Evolutionary conservation across 2,797 vertebrate species (phyloP).

Genomic region (Phataginus tetradactyla): DNA sequence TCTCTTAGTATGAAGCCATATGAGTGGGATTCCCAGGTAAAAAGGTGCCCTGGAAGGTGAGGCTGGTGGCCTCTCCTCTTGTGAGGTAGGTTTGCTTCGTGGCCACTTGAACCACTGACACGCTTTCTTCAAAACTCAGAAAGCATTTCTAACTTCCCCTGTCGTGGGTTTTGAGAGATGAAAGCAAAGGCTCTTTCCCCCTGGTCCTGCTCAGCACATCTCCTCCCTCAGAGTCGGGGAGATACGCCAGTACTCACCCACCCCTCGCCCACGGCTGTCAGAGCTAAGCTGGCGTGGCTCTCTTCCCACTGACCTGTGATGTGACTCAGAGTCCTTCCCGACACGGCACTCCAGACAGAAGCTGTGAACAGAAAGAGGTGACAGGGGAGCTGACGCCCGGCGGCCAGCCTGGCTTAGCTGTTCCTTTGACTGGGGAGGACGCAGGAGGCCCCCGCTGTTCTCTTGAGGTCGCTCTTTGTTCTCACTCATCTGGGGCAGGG

Average conservation of each 20-base stretch:
- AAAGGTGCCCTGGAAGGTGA: background rate
- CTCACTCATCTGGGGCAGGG: background rate
- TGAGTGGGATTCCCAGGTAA: background rate
- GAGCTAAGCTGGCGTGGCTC: background rate
- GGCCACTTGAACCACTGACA: background rate
- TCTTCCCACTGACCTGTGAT: background rate
- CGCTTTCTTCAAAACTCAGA: background rate
- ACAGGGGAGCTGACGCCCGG: background rate
- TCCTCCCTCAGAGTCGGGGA: background rate
- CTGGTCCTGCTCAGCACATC: background rate
- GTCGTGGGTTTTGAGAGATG: background rate
- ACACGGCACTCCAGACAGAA: background rate
- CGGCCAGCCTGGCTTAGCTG: background rate
- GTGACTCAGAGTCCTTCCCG: background rate
- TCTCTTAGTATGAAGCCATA: background rate
- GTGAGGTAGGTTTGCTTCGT: background rate
- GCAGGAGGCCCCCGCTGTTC: background rate
- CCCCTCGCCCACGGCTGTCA: background rate
- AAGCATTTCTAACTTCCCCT: background rate
- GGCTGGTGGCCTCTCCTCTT: background rate
- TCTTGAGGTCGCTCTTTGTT: background rate
- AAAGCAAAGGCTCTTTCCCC: background rate
- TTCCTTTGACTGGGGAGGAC: background rate
- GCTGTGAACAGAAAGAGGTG: background rate
- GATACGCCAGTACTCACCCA: background rate